Conservation (phyloP, 2,888 invertebrate genomes). For the Hypselothyrea guttata region DNA sequence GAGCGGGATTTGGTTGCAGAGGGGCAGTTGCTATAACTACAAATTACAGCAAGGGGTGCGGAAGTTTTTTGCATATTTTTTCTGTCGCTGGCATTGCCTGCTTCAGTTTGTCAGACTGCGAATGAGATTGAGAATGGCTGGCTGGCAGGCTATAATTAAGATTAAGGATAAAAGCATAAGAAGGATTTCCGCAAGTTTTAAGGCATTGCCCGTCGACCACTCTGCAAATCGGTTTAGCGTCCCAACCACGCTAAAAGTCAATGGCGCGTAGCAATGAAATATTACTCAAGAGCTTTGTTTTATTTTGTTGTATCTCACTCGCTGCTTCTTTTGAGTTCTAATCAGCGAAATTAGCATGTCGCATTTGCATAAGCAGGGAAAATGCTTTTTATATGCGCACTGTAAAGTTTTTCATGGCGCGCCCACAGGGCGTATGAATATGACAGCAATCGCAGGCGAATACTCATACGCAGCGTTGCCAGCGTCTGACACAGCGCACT, state of each 20-base stretch:
- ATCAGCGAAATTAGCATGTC: conserved; percentile 68
- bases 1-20: neutral
- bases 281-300: conserved; percentile 41
- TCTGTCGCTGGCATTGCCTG: conserved; percentile 22
- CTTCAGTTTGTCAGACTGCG: conserved; percentile 44
- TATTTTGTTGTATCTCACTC: conserved; percentile 12
- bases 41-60: conserved; percentile 63
- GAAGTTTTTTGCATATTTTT: conserved; percentile 39
- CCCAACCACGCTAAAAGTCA: conserved; percentile 60
- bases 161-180: conserved; percentile 81
- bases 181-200: conserved; percentile 76
- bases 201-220: conserved; percentile 31
- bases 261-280: conserved; percentile 75
- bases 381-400: conserved; percentile 42
- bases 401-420: conserved; percentile 36
- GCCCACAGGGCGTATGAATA: conserved; percentile 60
- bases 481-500: conserved; percentile 61
- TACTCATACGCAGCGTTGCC: conserved; percentile 44
- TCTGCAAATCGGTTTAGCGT: conserved; percentile 70
- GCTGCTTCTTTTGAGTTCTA: conserved; percentile 38
- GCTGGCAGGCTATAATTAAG: conserved; percentile 79
- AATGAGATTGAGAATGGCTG: neutral
- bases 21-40: conserved; percentile 61
- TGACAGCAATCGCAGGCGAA: too few relatives aligned
- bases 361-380: conserved; percentile 61